Conservation (phyloP, 2,888 invertebrate genomes). For the Adelognathus sp. region DNA sequence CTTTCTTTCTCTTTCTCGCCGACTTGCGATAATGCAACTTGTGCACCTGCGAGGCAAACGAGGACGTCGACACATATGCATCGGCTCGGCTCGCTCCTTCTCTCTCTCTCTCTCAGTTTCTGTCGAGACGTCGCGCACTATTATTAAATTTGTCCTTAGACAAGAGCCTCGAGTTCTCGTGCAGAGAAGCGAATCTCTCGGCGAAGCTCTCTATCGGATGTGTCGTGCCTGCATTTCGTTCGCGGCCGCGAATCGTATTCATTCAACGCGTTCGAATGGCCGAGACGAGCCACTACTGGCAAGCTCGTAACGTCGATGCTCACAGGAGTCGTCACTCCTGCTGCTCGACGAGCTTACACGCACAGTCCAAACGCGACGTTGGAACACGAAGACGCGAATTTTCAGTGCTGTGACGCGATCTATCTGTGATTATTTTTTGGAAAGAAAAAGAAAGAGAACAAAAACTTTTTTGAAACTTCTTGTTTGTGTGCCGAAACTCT, state of each 20-base stretch:
- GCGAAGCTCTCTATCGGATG: conserved; percentile 2
- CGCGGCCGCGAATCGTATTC: conserved; percentile 38
- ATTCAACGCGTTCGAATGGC: conserved; percentile 56
- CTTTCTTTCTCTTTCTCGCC: background rate
- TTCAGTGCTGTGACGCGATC: background rate
- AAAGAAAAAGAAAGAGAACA: background rate
- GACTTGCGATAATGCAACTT: background rate
- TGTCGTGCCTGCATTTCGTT: background rate
- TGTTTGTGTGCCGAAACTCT: background rate
- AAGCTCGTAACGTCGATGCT: background rate
- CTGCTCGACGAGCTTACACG: background rate
- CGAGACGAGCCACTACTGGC: conserved; percentile 42
- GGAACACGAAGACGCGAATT: background rate
- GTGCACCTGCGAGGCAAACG: background rate
- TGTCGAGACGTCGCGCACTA: conserved; percentile 65
- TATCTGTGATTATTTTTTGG: background rate
- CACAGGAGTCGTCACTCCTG: background rate
- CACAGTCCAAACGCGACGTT: background rate
- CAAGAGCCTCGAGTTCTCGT: conserved; percentile 42
- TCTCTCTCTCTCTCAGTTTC: no score
- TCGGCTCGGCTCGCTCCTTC: no score
- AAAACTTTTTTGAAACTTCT: background rate
- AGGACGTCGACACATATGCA: conserved; percentile 44
- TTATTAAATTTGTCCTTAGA: conserved; percentile 76
- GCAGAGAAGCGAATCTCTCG: conserved; percentile 12